Evolutionary conservation across 1,140 invertebrate genomes (phyloP), one percentile per base, ranked within the genome.

Genomic region (Phthorimaea operculella): DNA sequence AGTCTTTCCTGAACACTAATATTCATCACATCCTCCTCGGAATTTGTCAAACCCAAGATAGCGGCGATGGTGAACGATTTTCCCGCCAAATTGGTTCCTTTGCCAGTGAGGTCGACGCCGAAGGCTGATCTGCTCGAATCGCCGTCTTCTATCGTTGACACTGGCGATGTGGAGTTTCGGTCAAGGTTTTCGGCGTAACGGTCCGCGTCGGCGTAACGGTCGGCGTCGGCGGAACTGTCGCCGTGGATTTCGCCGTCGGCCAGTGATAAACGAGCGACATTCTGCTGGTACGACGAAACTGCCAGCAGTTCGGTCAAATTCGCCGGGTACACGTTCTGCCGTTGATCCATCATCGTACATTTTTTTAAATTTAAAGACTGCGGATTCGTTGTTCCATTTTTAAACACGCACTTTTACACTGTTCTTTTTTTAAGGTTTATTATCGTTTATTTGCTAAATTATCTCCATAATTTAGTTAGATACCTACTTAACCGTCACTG

Each of bases 31-130:
- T 85, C 79, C 15, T 83, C 77, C 2, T 82, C 82, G 0, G 68
- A 52, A 33, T 73, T 75, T 7, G 74, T 70, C 57, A 85, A 33
- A 0, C 82, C 82, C 61, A 85, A 70, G 39, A 85, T 85, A 51
- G 82, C 82, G 5, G 82, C 79, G 1, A 85, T 85, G 0, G 82
- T 85, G 52, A 85, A 85, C 0, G 78, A 80, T 59, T 85, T 85
- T 0, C 78, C 79, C 2, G 58, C 77, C 55, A 84, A 72, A 68
- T 73, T 80, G 1, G 79, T 80, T 0, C 55, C 65, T 52, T 83
- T 85, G 1, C 78, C 81, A 0, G 77, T 76, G 52, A 85, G 64
- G 53, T 85, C 79, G 1, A 83, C 82, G 0, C 79, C 82, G 34
- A 76, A 84, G 0, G 74, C 63, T n/a, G 78, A 75, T 33, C 76